Conservation (phyloP, 2,888 invertebrate species). For the Lasioglossum villosulum region DNA sequence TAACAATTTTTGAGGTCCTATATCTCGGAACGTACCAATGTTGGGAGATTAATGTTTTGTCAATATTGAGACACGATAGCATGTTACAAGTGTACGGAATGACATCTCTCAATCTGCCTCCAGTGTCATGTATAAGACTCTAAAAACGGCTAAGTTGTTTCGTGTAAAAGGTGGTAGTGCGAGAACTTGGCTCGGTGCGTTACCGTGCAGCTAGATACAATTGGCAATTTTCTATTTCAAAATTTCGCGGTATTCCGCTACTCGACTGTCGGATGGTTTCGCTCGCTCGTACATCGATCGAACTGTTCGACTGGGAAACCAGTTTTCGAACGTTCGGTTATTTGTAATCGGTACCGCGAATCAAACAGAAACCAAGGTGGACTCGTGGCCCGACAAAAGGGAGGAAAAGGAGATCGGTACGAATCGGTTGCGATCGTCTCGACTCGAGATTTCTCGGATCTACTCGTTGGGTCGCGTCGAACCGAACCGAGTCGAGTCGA, state of each 20-base stretch:
- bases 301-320: not conserved
- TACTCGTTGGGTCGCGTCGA: constrained; percentile 41
- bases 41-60: no score
- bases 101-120: no score
- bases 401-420: constrained; percentile 38
- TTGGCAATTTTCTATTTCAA: not conserved
- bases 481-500: not conserved
- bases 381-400: constrained; percentile 15
- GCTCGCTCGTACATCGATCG: not conserved
- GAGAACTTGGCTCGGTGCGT: no score
- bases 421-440: constrained; percentile 51
- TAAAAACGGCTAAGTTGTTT: no score
- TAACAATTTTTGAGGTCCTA: no score
- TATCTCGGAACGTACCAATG: no score
- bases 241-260: not conserved
- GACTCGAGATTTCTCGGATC: constrained; percentile 42
- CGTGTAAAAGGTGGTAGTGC: no score
- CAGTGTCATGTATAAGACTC: no score
- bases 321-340: not conserved
- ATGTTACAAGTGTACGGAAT: no score
- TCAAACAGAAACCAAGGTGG: not conserved
- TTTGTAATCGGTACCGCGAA: constrained; percentile 7
- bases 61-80: no score
- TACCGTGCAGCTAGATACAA: no score
- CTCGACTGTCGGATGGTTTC: not conserved